Base-by-base conservation (phyloP, 2,113 vertebrate species). In the Paradisaea rubra region DNA sequence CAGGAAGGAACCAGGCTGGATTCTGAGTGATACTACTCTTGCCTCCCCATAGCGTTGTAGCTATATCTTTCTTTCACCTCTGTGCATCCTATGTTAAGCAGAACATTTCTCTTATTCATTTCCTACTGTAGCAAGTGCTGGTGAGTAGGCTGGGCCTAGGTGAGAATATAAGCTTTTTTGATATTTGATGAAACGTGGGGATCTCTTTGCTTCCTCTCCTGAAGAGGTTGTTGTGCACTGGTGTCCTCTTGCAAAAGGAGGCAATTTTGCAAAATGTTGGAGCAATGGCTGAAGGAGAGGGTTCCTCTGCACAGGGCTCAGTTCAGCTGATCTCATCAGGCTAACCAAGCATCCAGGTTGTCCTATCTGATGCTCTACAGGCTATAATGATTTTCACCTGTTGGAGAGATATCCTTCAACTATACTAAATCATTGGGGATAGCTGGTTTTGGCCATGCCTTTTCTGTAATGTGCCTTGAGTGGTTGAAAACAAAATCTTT, bases 221-320 rank as follows among this genome's bases (percentile, higher is more conserved):
- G 21, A 71, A 37, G 22, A 63, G 7, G 22, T 1, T 11, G 9
- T 19, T 73, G 20, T 13, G 7, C 15, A 4, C 24, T 54, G 4
- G 3, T 7, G 3, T 66, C 15, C 39, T 81, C 22, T 78, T 53
- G 30, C 8, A 45, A 63, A 80, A 54, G 37, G 37, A 37, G 37
- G 37, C 37, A 37, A 9, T 81, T 20, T 78, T 53, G 30, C 8
- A 45, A 63, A 80, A 54, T 1, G 2, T 33, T 63, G 27, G 4
- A 81, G 44, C 12, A 74, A 35, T 16, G 12, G 15, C 28, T 42
- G 42, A 57, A 50, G n/a, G 22, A 68, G 18, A 39, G 22, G 6
- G 6, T 10, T 81, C 11, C 5, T 7, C 18, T 63, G n/a, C 0
- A 0, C 28, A 63, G 33, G n/a, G 7, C 27, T 70, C 27, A 52